Percentiles rank a stretch among this genome's conserved stretches.
Conservation (phyloP, 2,888 invertebrate species). For the Dilophus febrilis region DNA sequence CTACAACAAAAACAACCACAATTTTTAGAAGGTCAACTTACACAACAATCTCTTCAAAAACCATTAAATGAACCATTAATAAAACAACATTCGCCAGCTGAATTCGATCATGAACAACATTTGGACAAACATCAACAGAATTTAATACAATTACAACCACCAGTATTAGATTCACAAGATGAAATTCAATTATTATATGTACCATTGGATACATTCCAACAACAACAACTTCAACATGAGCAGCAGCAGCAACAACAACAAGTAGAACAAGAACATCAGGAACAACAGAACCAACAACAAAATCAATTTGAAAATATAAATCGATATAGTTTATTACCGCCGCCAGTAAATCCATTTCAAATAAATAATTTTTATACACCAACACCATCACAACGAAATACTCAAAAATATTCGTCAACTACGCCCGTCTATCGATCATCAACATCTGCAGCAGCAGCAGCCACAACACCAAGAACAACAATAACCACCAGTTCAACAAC, state of each 20-base stretch:
- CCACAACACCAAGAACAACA: conserved; percentile 4
- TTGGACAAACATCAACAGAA: neutral
- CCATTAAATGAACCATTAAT: conserved; percentile 1
- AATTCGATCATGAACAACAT: neutral
- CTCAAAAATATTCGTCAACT: conserved; percentile 7
- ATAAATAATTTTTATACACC: conserved; percentile 30
- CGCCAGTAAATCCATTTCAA: conserved; percentile 30
- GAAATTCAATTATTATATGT: conserved; percentile 68
- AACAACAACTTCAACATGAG: conserved; percentile 24
- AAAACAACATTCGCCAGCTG: neutral
- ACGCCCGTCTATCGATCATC: conserved; percentile 3
- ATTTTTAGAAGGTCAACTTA: conserved; percentile 3
- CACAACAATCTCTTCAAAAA: neutral
- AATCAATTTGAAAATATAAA: conserved; percentile 16
- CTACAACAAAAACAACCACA: conserved; percentile 6
- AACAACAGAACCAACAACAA: conserved; percentile 7
- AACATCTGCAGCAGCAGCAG: conserved; percentile 2
- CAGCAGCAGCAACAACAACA: too few species aligned
- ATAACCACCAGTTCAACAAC: conserved; percentile 10
- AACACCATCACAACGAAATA: conserved; percentile 13
- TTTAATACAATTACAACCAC: conserved; percentile 18
- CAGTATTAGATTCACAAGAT: too few species aligned
- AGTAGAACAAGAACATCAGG: conserved; percentile 15
- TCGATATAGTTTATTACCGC: conserved; percentile 20
- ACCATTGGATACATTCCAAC: conserved; percentile 54